A percentile compares a stretch with the other conserved stretches of the same genome.
These are phyloP conservation scores for Eonycteris spelaea DNA, from an alignment of 2,113 vertebrate species.

Conservation along the genomic window DNA sequence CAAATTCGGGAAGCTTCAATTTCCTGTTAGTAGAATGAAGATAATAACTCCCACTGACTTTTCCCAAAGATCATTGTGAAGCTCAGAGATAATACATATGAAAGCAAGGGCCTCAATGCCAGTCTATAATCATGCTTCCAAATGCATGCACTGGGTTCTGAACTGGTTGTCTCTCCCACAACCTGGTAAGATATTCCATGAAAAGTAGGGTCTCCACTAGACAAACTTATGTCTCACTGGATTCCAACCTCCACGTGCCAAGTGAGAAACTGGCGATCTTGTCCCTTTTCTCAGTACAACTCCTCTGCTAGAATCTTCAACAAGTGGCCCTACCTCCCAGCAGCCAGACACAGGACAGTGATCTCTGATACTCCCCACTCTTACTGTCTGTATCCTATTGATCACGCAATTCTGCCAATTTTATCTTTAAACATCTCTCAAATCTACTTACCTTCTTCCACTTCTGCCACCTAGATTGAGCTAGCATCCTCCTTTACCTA, in stretches of 20 bases:
- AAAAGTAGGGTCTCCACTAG: neutral
- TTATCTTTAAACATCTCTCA: neutral
- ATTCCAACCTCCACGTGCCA: neutral
- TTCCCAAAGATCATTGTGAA: neutral
- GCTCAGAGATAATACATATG: neutral
- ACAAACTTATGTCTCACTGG: neutral
- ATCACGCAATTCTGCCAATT: neutral
- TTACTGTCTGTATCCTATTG: neutral
- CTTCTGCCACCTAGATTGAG: neutral
- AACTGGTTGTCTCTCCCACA: neutral
- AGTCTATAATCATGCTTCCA: neutral
- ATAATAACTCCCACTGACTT: neutral
- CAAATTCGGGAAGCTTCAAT: neutral
- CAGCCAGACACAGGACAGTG: neutral
- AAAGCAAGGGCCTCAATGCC: neutral
- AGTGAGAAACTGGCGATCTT: neutral
- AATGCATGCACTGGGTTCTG: neutral
- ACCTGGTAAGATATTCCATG: neutral
- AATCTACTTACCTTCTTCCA: neutral
- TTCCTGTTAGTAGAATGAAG: neutral
- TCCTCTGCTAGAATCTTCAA: neutral
- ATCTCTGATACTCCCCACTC: rapidly evolving
- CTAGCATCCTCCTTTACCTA: neutral
- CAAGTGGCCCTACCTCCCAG: neutral
- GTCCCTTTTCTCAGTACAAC: neutral